These are phyloP conservation scores for Argyrosomus japonicus DNA, from an alignment of 2,113 vertebrate genomes.

Conservation along the genomic window DNA sequence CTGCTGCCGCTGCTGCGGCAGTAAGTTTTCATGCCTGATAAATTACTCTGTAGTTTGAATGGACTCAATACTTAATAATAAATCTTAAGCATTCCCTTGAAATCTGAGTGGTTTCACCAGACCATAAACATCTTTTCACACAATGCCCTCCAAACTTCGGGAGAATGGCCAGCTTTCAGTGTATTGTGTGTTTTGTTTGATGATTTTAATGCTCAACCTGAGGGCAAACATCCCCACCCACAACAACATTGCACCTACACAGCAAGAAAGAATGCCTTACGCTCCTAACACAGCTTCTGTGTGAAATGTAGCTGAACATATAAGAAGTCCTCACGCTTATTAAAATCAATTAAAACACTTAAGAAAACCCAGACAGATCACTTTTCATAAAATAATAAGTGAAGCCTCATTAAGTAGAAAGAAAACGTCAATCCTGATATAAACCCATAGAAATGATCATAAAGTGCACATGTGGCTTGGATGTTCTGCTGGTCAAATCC, in stretches of 20 bases:
- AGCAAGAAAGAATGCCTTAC: background rate
- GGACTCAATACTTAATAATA: slow-evolving; percentile 67
- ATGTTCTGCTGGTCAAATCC: slow-evolving; percentile 47
- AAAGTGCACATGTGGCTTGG: slow-evolving; percentile 31
- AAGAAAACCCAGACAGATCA: slow-evolving; percentile 6
- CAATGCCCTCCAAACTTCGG: slow-evolving; percentile 58
- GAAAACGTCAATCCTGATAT: slow-evolving; percentile 46
- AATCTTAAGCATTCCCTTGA: slow-evolving; percentile 64
- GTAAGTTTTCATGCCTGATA: slow-evolving; percentile 59
- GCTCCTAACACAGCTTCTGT: slow-evolving; percentile 22
- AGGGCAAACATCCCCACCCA: slow-evolving; percentile 52
- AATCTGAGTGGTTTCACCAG: slow-evolving; percentile 48
- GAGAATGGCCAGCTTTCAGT: slow-evolving; percentile 57
- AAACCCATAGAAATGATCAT: slow-evolving; percentile 52
- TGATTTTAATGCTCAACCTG: slow-evolving; percentile 64
- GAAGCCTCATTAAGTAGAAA: slow-evolving; percentile 44
- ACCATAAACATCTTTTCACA: slow-evolving; percentile 63
- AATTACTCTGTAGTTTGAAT: slow-evolving; percentile 66
- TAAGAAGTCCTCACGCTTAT: slow-evolving; percentile 1
- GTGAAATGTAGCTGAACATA: slow-evolving; percentile 34
- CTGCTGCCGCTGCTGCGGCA: slow-evolving; percentile 1
- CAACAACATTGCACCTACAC: slow-evolving; percentile 35
- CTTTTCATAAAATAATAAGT: slow-evolving; percentile 2
- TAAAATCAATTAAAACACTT: slow-evolving; percentile 27
- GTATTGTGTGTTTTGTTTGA: slow-evolving; percentile 63